phyloP scores from a whole-genome alignment of 2,888 invertebrate genomes.

The Ernsta delagoae region DNA sequence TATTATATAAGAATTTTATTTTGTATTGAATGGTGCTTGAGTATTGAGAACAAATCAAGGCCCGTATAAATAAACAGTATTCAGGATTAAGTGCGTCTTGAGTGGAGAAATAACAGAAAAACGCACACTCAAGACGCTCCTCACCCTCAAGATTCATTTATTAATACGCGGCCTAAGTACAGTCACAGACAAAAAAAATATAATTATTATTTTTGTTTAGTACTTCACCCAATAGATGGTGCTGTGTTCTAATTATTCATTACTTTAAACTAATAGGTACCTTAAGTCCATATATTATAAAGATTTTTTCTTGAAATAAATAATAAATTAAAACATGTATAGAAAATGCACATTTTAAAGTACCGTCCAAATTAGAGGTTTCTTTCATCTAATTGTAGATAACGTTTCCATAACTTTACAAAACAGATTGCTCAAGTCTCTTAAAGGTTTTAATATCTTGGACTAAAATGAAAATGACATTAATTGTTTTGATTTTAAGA shows the following conservation, averaged over 20 bases:
- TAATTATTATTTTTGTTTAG: background rate
- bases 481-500: too few relatives aligned
- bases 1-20: too few relatives aligned
- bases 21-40: too few relatives aligned
- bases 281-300: background rate
- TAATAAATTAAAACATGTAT: background rate
- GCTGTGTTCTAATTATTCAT: background rate
- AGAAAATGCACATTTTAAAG: conserved; percentile 18
- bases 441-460: background rate
- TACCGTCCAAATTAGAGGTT: conserved; percentile 16
- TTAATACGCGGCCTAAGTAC: too few relatives aligned
- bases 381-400: background rate
- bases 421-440: conserved; percentile 1
- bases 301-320: background rate
- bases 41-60: too few relatives aligned
- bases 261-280: background rate
- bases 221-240: background rate
- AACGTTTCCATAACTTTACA: background rate
- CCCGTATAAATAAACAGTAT: too few relatives aligned
- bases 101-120: too few relatives aligned
- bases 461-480: background rate
- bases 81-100: too few relatives aligned
- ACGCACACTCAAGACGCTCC: too few relatives aligned
- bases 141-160: too few relatives aligned
- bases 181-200: background rate